These are phyloP conservation scores for Parotocinclus haroldoi DNA, from an alignment of 2,797 vertebrate genomes.

Conservation along the genomic window DNA sequence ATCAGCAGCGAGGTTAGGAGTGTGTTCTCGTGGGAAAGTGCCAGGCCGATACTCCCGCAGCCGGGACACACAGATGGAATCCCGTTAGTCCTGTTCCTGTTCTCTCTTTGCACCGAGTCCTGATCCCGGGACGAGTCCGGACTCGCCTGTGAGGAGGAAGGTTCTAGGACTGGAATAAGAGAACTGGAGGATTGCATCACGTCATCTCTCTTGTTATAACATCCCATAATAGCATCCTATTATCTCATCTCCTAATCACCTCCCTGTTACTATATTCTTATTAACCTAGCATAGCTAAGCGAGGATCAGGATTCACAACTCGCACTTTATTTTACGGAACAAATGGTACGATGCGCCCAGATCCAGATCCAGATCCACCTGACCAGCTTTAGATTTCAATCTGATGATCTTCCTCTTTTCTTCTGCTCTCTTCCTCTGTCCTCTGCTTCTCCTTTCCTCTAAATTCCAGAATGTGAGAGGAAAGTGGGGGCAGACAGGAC, in stretches of 20 bases:
- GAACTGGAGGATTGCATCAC: not conserved
- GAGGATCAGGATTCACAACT: too few species aligned
- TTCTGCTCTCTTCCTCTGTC: slow-evolving; percentile 34
- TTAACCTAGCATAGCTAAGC: too few species aligned
- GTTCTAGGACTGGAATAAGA: slow-evolving; percentile 44
- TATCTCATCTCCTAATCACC: not conserved
- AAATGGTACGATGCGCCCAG: slow-evolving; percentile 2
- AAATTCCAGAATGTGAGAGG: slow-evolving; percentile 45
- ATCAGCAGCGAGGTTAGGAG: slow-evolving; percentile 10
- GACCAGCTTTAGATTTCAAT: not conserved
- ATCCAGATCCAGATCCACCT: slow-evolving; percentile 18
- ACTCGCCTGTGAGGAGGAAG: slow-evolving; percentile 63
- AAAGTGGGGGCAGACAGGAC: slow-evolving; percentile 47
- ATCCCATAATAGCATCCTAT: slow-evolving; percentile 6
- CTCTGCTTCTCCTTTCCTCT: slow-evolving; percentile 39
- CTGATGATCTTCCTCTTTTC: slow-evolving; percentile 29
- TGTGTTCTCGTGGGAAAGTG: slow-evolving; percentile 51
- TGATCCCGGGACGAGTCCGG: slow-evolving; percentile 43
- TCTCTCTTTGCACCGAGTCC: slow-evolving; percentile 41
- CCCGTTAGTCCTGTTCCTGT: slow-evolving; percentile 48
- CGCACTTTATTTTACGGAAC: slow-evolving; percentile 20
- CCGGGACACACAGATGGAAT: slow-evolving; percentile 45
- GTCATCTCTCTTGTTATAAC: not conserved
- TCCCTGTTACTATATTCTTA: too few species aligned
- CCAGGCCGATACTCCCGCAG: slow-evolving; percentile 47